Evolutionary conservation across 1,140 invertebrate genomes (phyloP), one percentile per base, ranked within the genome.

Genomic region (Heliconius eleuchia): DNA sequence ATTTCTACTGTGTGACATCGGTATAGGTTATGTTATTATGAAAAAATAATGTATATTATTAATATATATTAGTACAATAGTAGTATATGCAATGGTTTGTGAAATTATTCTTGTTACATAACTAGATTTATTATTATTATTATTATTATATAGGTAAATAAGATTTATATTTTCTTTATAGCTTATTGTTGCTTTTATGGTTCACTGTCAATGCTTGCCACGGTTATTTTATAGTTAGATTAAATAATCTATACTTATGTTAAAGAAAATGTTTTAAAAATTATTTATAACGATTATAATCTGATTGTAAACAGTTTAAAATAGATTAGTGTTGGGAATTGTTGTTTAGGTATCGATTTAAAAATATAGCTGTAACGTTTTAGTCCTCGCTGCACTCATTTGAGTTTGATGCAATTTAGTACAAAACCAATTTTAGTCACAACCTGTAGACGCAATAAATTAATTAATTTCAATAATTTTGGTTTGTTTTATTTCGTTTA

Each of bases 401-500:
- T 66, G 60, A 27, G 60, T 66, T 30, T 66, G 27, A 27, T 66
- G 23, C 60, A 66, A 66, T 66, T 66, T 66, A 66, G 60, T 66
- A 66, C 60, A 66, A 66, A 66, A 66, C 0, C 27, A 27, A 66
- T 30, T 27, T 30, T 66, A 66, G 60, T 66, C 60, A 66, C 60
- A 66, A 66, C 60, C 11, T 66, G 60, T 66, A n/a, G 60, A 27
- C 27, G 60, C 60, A 66, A 66, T 66, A 66, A 66, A 66, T 30
- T 66, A 30, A 66, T 66, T 13, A 66, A 66, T 66, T 66, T 30
- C 23, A 66, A 66, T 66, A 23, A 30, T 66, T 66, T 34, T 9
- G 13, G 16, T 66, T 66, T 66, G 60, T 66, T 66, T 66, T 66
- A 66, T 66, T 66, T 66, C 27, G 4, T 77, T 75, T 57, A 55